Percentiles rank a stretch among this genome's conserved stretches.
phyloP scores from a whole-genome alignment of 2,113 vertebrate species.

The Chaetops frenatus region DNA sequence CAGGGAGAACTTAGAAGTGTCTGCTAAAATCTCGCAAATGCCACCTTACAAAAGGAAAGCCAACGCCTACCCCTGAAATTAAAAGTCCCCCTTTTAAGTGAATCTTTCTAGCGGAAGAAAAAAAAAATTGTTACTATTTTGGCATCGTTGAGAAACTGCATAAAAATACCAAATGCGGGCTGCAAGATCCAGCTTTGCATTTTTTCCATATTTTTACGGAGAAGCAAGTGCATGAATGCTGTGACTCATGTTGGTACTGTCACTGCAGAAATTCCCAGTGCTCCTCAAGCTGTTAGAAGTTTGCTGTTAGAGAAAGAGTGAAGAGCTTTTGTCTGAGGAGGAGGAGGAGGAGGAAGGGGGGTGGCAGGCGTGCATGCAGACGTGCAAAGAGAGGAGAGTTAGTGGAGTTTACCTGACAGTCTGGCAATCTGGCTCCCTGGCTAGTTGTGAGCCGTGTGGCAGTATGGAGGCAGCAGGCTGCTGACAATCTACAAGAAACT shows the following conservation, averaged over 20 bases:
- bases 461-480: slow-evolving; percentile 97
- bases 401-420: slow-evolving; percentile 85
- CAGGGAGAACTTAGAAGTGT: background rate
- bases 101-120: background rate
- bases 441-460: slow-evolving; percentile 93
- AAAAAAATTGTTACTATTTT: background rate
- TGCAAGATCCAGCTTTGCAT: background rate
- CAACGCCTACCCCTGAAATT: background rate
- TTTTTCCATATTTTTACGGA: background rate
- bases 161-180: background rate
- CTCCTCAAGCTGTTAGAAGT: background rate
- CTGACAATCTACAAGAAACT: slow-evolving; percentile 99
- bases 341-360: background rate
- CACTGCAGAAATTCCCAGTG: background rate
- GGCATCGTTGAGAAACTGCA: background rate
- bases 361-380: slow-evolving; percentile 46
- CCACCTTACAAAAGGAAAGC: background rate
- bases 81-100: background rate
- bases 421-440: slow-evolving; percentile 81
- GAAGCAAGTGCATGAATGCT: background rate
- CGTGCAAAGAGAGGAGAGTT: slow-evolving; percentile 31
- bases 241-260: background rate
- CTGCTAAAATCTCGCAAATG: background rate
- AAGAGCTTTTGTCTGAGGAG: background rate
- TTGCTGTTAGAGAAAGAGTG: background rate